Evolutionary conservation across 2,113 vertebrate species (phyloP), one percentile per base, ranked within the genome.

Genomic region (Danionella cerebrum): DNA sequence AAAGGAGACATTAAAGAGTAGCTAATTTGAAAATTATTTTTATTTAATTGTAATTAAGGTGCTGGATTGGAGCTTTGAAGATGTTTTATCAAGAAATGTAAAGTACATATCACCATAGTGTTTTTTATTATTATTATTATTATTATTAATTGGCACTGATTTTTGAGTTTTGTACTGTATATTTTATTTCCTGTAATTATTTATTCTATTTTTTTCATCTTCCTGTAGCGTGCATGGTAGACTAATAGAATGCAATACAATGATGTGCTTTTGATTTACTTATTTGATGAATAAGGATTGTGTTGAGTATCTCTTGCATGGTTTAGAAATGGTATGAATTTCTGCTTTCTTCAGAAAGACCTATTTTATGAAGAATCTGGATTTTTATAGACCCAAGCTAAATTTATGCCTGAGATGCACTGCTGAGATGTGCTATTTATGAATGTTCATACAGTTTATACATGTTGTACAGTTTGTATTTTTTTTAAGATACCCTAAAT

Each of bases 401-500:
- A 65, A 35, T 65, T 74, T 19, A 62, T 60, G 65, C 69, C 67
- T 3, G 29, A 14, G 65, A 70, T 50, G 55, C 51, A 68, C 24
- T 24, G 48, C 51, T 52, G 18, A 42, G 29, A 53, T 67, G 39
- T 75, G 55, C 63, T 51, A 57, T 63, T 63, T 79, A 39, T 65
- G 68, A 75, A 71, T 73, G 75, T 78, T 82, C 78, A 78, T 75
- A 69, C 74, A 69, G 76, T 71, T 66, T 77, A 76, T 78, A 81
- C 80, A 83, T 83, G 72, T 70, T 77, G 82, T 83, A 85, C 78
- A 85, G 85, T 86, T 88, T 87, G 79, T 84, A 82, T 82, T 84
- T 84, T 85, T n/a, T 83, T 81, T 62, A 79, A 65, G 71, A 55
- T 71, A 59, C 77, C 53, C 69, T 69, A 79, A 59, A 62, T 62